Conservation (phyloP, 2,888 invertebrate genomes). For the Halictus ligatus region DNA sequence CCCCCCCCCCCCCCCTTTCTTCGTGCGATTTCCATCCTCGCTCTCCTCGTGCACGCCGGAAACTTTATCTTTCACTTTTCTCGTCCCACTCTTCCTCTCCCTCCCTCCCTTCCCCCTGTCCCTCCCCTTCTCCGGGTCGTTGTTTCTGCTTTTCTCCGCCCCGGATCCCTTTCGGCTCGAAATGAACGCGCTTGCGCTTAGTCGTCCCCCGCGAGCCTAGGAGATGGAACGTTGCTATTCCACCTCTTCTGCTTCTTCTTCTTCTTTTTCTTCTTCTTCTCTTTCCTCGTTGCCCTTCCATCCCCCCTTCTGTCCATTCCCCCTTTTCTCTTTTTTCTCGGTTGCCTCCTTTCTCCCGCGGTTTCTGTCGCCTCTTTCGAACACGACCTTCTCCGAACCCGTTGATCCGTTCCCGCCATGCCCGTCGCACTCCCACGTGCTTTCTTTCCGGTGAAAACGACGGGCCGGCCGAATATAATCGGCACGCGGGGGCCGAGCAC, state of each 20-base stretch:
- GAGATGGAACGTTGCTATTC: constrained; percentile 52
- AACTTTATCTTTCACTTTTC: constrained; percentile 51
- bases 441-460: constrained; percentile 52
- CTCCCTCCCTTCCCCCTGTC: constrained; percentile 39
- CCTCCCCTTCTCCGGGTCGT: not conserved
- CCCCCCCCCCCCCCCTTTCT: constrained; percentile 43
- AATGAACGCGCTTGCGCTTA: constrained; percentile 45
- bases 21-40: constrained; percentile 28
- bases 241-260: constrained; percentile 18
- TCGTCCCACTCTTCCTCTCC: constrained; percentile 24
- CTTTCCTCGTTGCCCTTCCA: constrained; percentile 21
- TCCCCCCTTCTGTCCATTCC: not conserved
- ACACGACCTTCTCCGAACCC: constrained; percentile 55
- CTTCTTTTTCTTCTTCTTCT: constrained; percentile 22
- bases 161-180: constrained; percentile 36
- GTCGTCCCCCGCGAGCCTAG: constrained; percentile 53
- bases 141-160: constrained; percentile 54
- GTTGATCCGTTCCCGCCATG: constrained; percentile 42
- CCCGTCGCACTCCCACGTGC: constrained; percentile 42
- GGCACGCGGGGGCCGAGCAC: not conserved
- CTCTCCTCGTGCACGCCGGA: constrained; percentile 23
- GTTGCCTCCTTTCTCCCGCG: no score
- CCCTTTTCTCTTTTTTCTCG: not conserved
- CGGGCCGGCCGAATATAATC: constrained; percentile 16
- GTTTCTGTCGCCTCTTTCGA: constrained; percentile 44